Evolutionary conservation across 2,797 vertebrate genomes (phyloP), one percentile per base, ranked within the genome.

Genomic region (Macropodus opercularis): DNA sequence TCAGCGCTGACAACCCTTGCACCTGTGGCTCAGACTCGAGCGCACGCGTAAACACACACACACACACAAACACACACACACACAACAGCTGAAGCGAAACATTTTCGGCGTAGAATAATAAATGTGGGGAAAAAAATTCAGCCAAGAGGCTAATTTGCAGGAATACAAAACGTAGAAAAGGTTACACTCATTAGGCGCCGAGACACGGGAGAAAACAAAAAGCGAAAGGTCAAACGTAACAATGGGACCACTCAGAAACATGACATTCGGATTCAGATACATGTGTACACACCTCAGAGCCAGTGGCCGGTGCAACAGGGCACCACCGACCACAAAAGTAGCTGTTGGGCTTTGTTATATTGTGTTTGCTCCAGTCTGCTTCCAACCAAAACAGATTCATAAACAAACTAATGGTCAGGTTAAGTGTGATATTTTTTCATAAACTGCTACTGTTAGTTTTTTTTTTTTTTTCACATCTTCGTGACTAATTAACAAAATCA

Each of bases 401-500:
- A n/a, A n/a, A n/a, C n/a, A n/a, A n/a, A n/a, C n/a, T n/a, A n/a
- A n/a, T n/a, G n/a, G n/a, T n/a, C n/a, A n/a, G n/a, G n/a, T n/a
- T n/a, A n/a, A n/a, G n/a, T n/a, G n/a, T n/a, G n/a, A n/a, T n/a
- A n/a, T n/a, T n/a, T n/a, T n/a, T n/a, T n/a, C n/a, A n/a, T n/a
- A n/a, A n/a, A n/a, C n/a, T n/a, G n/a, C n/a, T n/a, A n/a, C n/a
- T n/a, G n/a, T n/a, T n/a, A n/a, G n/a, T n/a, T n/a, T 55, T 59
- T 60, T 34, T 62, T 27, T 51, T 62, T 24, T 44, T 38, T 34
- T 32, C 22, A 8, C 27, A 6, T 54, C 53, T 31, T 51, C 32
- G 49, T 55, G 57, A 75, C 66, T 73, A 80, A 86, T 83, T 85
- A 83, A 76, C 53, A 68, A 67, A 58, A 73, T 64, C 66, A 69